A percentile compares a stretch with the other conserved stretches of the same genome.
phyloP scores from a whole-genome alignment of 2,888 invertebrate species.

The Euzophera pinguis region DNA sequence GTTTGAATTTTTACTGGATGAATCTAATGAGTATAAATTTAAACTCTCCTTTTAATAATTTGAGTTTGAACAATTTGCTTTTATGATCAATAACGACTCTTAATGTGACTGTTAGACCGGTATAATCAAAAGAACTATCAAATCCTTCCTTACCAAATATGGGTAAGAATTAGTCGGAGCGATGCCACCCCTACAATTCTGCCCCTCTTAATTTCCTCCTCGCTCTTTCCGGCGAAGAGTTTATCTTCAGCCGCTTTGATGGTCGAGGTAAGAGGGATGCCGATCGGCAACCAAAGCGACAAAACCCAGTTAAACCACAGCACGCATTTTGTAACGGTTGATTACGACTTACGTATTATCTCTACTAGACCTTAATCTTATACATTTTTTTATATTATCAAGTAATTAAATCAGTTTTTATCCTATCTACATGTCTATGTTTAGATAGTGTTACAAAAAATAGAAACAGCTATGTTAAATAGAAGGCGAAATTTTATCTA shows the following conservation, averaged over 20 bases:
- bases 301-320: constrained; percentile 2
- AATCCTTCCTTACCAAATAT: constrained; percentile 14
- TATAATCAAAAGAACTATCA: not conserved
- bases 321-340: not conserved
- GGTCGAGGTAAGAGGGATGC: constrained; percentile 46
- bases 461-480: not conserved
- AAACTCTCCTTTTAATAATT: too few species aligned
- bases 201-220: not conserved
- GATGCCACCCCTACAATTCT: constrained; percentile 48
- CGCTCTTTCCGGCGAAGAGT: not conserved
- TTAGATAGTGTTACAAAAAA: not conserved
- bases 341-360: not conserved
- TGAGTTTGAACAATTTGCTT: too few species aligned
- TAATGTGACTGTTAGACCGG: too few species aligned
- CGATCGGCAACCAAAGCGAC: constrained; percentile 31
- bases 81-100: too few species aligned
- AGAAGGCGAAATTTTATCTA: not conserved
- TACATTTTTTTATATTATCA: not conserved
- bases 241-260: constrained; percentile 42
- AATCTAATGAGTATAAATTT: too few species aligned
- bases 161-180: constrained; percentile 42
- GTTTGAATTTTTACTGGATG: too few species aligned
- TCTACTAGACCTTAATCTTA: not conserved
- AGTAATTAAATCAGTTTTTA: not conserved
- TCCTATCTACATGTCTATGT: not conserved